phyloP scores from a whole-genome alignment of 1,140 invertebrate species.

The Melitaea cinxia region DNA sequence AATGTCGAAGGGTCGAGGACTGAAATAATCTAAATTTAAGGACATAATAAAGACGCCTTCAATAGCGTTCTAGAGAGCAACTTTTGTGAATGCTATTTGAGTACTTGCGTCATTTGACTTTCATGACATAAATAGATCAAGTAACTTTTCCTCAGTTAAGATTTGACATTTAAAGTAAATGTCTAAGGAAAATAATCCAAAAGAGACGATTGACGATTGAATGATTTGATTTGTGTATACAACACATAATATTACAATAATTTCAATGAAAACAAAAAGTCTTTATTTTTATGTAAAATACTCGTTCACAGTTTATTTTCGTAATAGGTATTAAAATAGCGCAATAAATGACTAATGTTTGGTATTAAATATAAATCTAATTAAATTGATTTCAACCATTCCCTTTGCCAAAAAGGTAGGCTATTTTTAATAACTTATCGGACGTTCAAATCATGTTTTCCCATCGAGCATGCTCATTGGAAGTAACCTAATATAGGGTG shows the following conservation, averaged over 20 bases:
- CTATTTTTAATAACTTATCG: conserved; percentile 19
- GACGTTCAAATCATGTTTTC: conserved; percentile 38
- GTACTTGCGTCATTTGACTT: conserved; percentile 18
- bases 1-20: conserved; percentile 23
- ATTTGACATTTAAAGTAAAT: not conserved
- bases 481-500: conserved; percentile 34
- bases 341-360: too few relatives aligned
- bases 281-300: too few relatives aligned
- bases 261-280: too few relatives aligned
- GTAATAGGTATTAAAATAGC: too few relatives aligned
- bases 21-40: conserved; percentile 27
- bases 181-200: not conserved
- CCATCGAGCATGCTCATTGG: conserved; percentile 24
- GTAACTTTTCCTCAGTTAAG: not conserved
- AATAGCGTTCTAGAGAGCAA: conserved; percentile 20
- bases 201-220: too few relatives aligned
- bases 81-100: conserved; percentile 23
- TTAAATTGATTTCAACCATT: too few relatives aligned
- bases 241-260: too few relatives aligned
- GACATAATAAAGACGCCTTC: conserved; percentile 26
- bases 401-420: conserved; percentile 12
- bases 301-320: too few relatives aligned
- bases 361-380: too few relatives aligned
- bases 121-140: conserved; percentile 16
- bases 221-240: too few relatives aligned